phyloP scores from a whole-genome alignment of 2,888 invertebrate genomes.

The Eristalis pertinax region DNA sequence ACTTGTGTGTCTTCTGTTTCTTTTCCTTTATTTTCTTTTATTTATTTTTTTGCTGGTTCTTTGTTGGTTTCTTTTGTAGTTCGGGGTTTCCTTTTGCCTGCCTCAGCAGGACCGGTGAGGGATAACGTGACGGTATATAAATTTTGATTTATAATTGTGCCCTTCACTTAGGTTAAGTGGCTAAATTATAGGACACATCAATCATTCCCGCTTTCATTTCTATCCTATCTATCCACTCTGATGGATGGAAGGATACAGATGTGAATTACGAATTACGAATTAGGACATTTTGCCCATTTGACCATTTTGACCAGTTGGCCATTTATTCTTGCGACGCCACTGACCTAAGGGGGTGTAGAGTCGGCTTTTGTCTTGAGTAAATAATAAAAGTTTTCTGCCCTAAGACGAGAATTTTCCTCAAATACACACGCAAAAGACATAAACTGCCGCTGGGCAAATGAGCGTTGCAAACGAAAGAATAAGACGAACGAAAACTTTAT shows the following conservation, averaged over 20 bases:
- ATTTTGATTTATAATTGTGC: constrained; percentile 70
- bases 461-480: too few species aligned
- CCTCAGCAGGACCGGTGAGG: neutral
- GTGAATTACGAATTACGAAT: constrained; percentile 40
- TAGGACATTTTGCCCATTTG: constrained; percentile 6
- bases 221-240: neutral
- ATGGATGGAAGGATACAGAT: constrained; percentile 27
- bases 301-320: neutral
- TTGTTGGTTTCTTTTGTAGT: neutral
- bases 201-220: constrained; percentile 40
- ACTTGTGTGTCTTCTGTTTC: constrained; percentile 42
- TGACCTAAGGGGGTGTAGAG: too few species aligned
- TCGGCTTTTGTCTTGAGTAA: neutral
- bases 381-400: constrained; percentile 1
- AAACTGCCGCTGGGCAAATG: neutral
- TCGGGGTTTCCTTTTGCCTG: too few species aligned
- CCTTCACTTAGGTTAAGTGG: constrained; percentile 66
- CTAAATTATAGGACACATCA: constrained; percentile 64
- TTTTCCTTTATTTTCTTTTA: neutral
- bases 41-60: neutral
- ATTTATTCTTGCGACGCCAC: too few species aligned
- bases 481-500: too few species aligned
- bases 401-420: neutral
- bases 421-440: neutral
- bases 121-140: constrained; percentile 66